Base-by-base conservation (phyloP, 2,113 vertebrate genomes). In the Rynchops niger region DNA sequence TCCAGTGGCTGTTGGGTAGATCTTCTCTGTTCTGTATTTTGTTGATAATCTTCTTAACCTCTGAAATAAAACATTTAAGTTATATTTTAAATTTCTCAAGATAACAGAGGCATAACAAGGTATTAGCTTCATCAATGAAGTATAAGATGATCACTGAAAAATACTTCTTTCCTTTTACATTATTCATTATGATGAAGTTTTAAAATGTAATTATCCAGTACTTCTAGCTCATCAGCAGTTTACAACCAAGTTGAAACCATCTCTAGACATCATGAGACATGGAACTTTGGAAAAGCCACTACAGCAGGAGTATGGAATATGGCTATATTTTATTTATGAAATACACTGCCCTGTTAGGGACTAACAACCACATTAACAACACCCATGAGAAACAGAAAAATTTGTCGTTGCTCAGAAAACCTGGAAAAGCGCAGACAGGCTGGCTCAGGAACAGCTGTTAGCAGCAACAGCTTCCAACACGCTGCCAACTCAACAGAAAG, bases 11-110 rank as follows among this genome's bases (percentile, higher is more conserved):
- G 99, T 99, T 89, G 99, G 99, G 94, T 99, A 99, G 97, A 99
- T 99, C 98, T 99, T 99, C 97, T 99, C 99, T 72, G 99, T 99
- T 97, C 99, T 99, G 95, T 99, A 99, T 97, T 99, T 99, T 73
- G 99, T 99, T 69, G 99, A 99, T 95, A 99, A 98, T 98, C 99
- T 98, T 96, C 99, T 99, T 97, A 99, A 98, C 95, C 99, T 98
- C 99, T 99, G 98, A 89, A 98, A 97, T 50, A 81, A 96, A 93
- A 96, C 42, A 81, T 81, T 94, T 82, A 84, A 17, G 38, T 93
- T 95, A 95, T 23, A 76, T 43, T 87, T 94, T 32, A 55, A 96
- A 58, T 61, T 79, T 79, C 77, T 78, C 86, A 89, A 93, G 30
- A 50, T 76, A 82, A 95, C 17, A 77, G 47, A 65, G 73, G 25